Conservation (phyloP, 2,888 invertebrate species). For the Hemicrepidius hirtus region DNA sequence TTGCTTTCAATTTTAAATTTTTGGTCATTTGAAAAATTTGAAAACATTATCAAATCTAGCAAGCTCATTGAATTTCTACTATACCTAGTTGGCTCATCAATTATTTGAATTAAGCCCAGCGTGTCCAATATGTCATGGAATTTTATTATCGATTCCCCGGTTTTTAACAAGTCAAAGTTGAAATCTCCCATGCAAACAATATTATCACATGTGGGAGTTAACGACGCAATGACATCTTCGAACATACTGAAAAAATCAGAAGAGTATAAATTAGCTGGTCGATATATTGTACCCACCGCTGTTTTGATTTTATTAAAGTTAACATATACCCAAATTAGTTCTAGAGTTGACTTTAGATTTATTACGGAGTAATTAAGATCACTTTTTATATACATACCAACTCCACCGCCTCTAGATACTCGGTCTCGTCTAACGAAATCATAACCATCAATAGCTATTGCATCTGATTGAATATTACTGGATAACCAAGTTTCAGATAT, state of each 20-base stretch:
- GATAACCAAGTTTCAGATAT: too few relatives aligned
- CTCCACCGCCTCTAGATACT: too few relatives aligned
- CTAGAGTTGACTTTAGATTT: background rate
- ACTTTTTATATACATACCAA: background rate
- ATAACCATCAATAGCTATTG: too few relatives aligned
- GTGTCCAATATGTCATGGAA: constrained; percentile 7
- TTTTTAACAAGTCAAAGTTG: constrained; percentile 4
- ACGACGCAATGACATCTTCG: background rate
- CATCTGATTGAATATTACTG: too few relatives aligned
- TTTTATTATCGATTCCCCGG: background rate
- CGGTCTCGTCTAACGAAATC: too few relatives aligned
- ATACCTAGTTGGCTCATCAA: background rate
- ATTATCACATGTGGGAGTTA: constrained; percentile 8
- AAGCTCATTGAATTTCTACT: background rate
- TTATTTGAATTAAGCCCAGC: constrained; percentile 2
- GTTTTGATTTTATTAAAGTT: background rate
- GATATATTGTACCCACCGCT: background rate
- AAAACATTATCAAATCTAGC: constrained; percentile 7
- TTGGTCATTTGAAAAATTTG: background rate
- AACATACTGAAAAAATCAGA: constrained; percentile 14
- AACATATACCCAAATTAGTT: constrained; percentile 9
- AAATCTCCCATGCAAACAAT: constrained; percentile 5
- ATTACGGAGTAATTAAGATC: background rate
- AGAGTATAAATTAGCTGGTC: background rate
- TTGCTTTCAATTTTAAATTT: constrained; percentile 9